Base-by-base conservation (phyloP, 2,113 vertebrate genomes). In the Urocolius indicus region DNA sequence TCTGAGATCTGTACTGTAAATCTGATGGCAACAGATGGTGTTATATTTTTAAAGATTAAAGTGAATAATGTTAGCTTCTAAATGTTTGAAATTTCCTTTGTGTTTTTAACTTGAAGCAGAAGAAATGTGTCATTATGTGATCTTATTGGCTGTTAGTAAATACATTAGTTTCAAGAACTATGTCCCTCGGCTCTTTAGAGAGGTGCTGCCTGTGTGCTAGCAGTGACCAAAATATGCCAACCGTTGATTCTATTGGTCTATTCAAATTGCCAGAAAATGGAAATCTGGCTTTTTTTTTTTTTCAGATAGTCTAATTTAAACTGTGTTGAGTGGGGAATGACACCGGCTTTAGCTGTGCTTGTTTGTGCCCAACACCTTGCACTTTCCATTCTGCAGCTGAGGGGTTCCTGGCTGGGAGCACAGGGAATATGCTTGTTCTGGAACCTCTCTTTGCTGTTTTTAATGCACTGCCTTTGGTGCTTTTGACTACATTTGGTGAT, bases 11-110 rank as follows among this genome's bases (percentile, higher is more conserved):
- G 73, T 76, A 90, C 84, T 91, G 71, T 95, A 95, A 96, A 93
- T 84, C 86, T 93, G 76, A 79, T 59, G 21, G 83, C 66, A 79
- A 36, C 94, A 96, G 93, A 92, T 96, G 94, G 90, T 94, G 80
- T 89, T 93, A 58, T 22, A 90, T 94, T 93, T 93, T 90, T 94
- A 78, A 95, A 93, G 67, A 91, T 92, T 77, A 75, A 90, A 94
- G 75, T 45, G 88, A 87, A 84, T 93, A 80, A 81, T 7, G 12
- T 92, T 93, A 82, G 55, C 63, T 75, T 72, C 87, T 87, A 91
- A 89, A 84, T 62, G 81, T 91, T 93, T 89, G 81, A 94, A 77
- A 62, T 89, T 95, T 89, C 93, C 76, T 88, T 78, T 93, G 68
- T 92, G 77, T 95, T 93, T 96, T 94, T 89, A 92, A 89, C 90